Conservation (phyloP, 2,113 vertebrate genomes). For the Zeus faber region DNA sequence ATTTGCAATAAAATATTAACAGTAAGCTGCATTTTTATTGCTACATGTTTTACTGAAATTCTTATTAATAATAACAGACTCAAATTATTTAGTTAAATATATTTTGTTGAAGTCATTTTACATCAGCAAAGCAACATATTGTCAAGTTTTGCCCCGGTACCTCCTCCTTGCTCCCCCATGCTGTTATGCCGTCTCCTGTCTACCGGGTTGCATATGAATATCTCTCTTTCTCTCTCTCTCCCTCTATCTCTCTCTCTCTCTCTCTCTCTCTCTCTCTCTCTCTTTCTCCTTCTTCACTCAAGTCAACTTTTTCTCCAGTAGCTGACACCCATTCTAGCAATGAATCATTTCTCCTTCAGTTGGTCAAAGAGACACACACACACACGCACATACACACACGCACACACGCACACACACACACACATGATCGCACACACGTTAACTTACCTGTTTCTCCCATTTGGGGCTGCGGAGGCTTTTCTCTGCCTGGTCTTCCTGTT, state of each 20-base stretch:
- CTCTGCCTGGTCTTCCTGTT: conserved; percentile 41
- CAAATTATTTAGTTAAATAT: too few relatives aligned
- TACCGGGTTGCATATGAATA: too few relatives aligned
- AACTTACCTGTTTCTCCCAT: conserved; percentile 64
- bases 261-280: conserved; percentile 21
- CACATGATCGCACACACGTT: conserved; percentile 3
- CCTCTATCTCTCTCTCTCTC: conserved; percentile 2
- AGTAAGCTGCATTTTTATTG: too few relatives aligned
- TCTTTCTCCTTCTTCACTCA: conserved; percentile 11
- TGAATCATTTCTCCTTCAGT: conserved; percentile 34
- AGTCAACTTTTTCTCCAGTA: conserved; percentile 19
- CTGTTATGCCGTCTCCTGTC: too few relatives aligned
- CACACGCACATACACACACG: not conserved
- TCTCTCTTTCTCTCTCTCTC: not conserved
- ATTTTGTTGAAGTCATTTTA: too few relatives aligned
- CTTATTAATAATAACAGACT: too few relatives aligned
- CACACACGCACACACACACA: conserved; percentile 3
- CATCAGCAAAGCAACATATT: too few relatives aligned
- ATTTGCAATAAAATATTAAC: too few relatives aligned
- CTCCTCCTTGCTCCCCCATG: too few relatives aligned
- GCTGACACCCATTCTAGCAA: conserved; percentile 22
- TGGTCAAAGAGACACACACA: conserved; percentile 17
- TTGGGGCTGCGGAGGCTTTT: conserved; percentile 23
- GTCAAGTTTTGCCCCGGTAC: too few relatives aligned
- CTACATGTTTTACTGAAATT: too few relatives aligned